A percentile compares a stretch with the other conserved stretches of the same genome.
phyloP scores from a whole-genome alignment of 2,888 invertebrate genomes.

The Andrena praecox region DNA sequence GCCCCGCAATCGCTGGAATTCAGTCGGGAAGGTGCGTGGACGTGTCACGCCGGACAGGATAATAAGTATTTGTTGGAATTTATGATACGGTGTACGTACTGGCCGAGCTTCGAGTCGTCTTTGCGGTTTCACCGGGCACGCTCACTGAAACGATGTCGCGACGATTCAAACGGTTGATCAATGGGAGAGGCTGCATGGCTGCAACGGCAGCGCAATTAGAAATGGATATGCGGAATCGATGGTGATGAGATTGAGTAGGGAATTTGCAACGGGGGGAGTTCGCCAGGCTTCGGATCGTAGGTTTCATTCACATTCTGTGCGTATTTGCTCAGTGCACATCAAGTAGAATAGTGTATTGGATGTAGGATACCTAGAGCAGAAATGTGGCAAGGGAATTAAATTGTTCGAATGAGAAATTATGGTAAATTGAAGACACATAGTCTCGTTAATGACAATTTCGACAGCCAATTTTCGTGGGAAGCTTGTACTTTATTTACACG shows the following conservation, averaged over 20 bases:
- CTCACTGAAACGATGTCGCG: slow-evolving; percentile 33
- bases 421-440: background rate
- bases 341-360: too few species aligned
- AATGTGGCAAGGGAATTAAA: too few species aligned
- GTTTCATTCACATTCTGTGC: too few species aligned
- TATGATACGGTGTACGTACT: slow-evolving; percentile 44
- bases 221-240: background rate
- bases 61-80: slow-evolving; percentile 62
- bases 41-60: slow-evolving; percentile 58
- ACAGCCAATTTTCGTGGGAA: slow-evolving; percentile 28
- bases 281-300: too few species aligned
- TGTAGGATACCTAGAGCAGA: too few species aligned
- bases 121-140: slow-evolving; percentile 40
- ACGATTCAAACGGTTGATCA: slow-evolving; percentile 33
- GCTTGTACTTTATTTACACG: slow-evolving; percentile 15
- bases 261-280: too few species aligned
- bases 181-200: slow-evolving; percentile 2
- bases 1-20: slow-evolving; percentile 58
- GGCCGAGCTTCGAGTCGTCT: slow-evolving; percentile 17
- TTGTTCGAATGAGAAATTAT: too few species aligned
- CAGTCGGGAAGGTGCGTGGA: slow-evolving; percentile 49
- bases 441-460: background rate
- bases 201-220: too few species aligned
- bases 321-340: too few species aligned
- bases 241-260: background rate